Evolutionary conservation across 92 coral and sea anemone genomes (phyloP), one percentile per base, ranked within the genome.

Genomic region (Pocillopora grandis): DNA sequence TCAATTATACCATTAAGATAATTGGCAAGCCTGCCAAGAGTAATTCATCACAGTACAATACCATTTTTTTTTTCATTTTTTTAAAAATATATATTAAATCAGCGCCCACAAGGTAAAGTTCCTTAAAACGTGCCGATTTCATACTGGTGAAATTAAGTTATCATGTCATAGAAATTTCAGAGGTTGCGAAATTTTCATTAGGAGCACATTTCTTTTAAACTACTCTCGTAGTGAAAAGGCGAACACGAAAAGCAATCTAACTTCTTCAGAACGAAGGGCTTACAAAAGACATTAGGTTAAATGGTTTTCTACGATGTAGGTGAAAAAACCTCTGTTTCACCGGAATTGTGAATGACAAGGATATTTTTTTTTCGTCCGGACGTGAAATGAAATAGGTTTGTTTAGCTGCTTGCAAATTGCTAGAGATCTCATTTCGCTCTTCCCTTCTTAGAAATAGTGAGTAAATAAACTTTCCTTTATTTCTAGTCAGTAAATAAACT

Each of bases 301-400:
- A 33, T 33, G 61, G 35, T 12, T 17, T 56, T 61, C 57, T 10
- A 56, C 14, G 1, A 17, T 61, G 15, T 52, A 60, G 10, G 14
- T 76, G 13, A 58, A 76, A 60, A 61, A 35, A 20, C 55, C 23
- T 33, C 23, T 76, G 80, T 76, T 75, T 55, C 27, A 14, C 66
- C 66, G 65, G 65, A 76, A 31, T 37, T 33, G 9, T 10, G 27
- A 33, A 18, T 6, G 68, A 37, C 55, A 16, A 17, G 10, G 31
- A 27, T 27, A 16, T 18, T 6, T 36, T 33, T 4, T 35, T 16
- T 27, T 27, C 33, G 48, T 9, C n/a, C 68, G 80, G 80, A 59
- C 49, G 80, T 60, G 1, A 75, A 16, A 42, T 76, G 19, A 23
- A 13, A 58, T 36, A 76, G 33, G 66, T 76, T 59, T 76, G 63